Conservation (phyloP, 2,797 vertebrate genomes). For the Crax fasciolata region DNA sequence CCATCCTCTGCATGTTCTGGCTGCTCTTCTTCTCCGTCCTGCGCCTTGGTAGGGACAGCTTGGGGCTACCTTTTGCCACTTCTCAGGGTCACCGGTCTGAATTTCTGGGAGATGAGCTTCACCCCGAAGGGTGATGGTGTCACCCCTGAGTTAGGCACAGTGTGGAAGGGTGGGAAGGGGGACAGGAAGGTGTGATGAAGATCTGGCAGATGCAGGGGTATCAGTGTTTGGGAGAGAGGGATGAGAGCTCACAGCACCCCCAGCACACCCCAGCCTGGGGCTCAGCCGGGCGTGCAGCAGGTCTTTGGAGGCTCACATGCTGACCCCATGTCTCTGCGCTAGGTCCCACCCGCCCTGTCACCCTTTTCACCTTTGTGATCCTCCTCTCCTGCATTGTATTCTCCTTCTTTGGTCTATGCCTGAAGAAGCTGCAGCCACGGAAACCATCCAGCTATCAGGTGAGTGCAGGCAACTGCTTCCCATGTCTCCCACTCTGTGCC, state of each 20-base stretch:
- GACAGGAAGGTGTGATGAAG: neutral
- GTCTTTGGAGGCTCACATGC: neutral
- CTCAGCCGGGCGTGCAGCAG: neutral
- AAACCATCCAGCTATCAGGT: constrained; percentile 91
- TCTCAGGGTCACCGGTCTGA: neutral
- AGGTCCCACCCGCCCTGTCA: constrained; percentile 91
- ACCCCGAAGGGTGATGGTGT: neutral
- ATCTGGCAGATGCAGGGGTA: neutral
- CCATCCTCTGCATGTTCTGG: constrained; percentile 96
- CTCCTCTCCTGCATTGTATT: constrained; percentile 88
- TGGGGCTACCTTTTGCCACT: fast-evolving
- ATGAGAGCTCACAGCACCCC: neutral
- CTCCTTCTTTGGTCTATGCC: constrained; percentile 88
- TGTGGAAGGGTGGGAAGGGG: neutral
- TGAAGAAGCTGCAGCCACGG: constrained; percentile 88
- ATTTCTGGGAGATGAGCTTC: fast-evolving
- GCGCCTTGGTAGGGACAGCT: constrained; percentile 87
- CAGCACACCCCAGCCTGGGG: neutral
- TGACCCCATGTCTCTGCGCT: constrained; percentile 53
- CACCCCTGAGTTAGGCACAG: neutral
- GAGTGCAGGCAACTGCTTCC: neutral
- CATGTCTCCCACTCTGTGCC: fast-evolving
- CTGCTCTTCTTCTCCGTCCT: constrained; percentile 97
- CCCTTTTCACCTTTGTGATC: constrained; percentile 90
- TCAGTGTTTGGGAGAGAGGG: neutral